phyloP scores from a whole-genome alignment of 2,113 vertebrate species.

The Vombatus ursinus region DNA sequence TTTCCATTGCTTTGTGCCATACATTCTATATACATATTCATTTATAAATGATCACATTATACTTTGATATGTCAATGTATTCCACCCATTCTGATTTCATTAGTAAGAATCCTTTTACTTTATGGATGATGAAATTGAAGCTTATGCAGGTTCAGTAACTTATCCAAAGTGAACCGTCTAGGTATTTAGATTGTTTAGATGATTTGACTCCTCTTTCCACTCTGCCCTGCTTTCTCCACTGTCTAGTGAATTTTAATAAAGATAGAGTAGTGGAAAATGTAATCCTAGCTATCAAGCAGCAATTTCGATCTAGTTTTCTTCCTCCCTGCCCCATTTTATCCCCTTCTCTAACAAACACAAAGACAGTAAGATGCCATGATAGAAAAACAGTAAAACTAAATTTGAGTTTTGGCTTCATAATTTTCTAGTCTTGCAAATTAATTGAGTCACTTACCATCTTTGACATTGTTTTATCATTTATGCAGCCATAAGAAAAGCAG shows the following conservation, averaged over 20 bases:
- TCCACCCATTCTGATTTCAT: not conserved
- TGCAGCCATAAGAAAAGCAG: not conserved
- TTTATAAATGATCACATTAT: not conserved
- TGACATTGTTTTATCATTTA: not conserved
- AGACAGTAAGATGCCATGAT: too few relatives aligned
- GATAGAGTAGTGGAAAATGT: too few relatives aligned
- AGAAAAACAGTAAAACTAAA: not conserved
- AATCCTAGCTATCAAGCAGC: too few relatives aligned
- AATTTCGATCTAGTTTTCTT: too few relatives aligned
- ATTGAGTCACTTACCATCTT: not conserved
- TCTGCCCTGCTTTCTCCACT: not conserved
- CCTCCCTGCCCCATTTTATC: not conserved
- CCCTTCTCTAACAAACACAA: not conserved
- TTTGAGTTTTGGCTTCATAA: not conserved
- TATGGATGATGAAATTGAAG: not conserved
- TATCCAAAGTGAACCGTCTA: not conserved
- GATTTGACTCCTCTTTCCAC: not conserved
- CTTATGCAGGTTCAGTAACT: not conserved
- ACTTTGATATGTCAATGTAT: not conserved
- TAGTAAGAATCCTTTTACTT: not conserved
- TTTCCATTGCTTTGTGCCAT: not conserved
- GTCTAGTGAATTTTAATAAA: too few relatives aligned
- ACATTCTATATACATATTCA: not conserved
- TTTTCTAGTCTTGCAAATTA: not conserved
- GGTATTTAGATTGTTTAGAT: too few relatives aligned